Evolutionary conservation across 2,113 vertebrate species (phyloP), one percentile per base, ranked within the genome.

Genomic region (Xenotilapia longispinis): DNA sequence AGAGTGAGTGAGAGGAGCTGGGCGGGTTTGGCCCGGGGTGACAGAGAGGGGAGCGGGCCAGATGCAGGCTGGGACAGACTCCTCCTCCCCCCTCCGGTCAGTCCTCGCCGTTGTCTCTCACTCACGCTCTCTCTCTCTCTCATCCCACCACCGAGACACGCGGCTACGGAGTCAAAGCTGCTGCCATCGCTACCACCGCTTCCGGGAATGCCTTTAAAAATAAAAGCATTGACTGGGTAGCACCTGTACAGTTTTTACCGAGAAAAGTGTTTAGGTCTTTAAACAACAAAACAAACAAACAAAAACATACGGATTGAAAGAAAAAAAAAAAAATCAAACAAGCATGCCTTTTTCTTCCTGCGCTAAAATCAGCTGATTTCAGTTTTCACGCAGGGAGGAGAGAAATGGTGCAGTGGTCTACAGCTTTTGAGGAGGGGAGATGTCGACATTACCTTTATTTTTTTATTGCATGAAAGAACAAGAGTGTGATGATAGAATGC

Each of bases 11-110:
- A 90, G 88, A 84, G 85, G 81, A 89, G 89, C 87, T 70, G 89
- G 92, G 93, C 90, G 94, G 95, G 93, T 94, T 92, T 95, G 94
- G 94, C 94, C 95, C 93, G 87, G 94, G 92, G 95, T 94, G 92
- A 94, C 92, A 94, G 88, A 89, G 92, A 93, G 93, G 91, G 89
- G 93, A 94, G 90, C 87, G 90, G 94, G 93, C 84, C 93, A 94
- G 93, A 95, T 93, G 93, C 93, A 91, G 90, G 84, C 86, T 89
- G 92, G 94, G 93, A 85, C 88, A 94, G 94, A 94, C 95, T 95
- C 94, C 95, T 58, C 95, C 95, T 92, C 93, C 93, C 90, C 90
- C 89, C 87, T 82, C 54, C 81, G 58, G 73, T 81, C 87, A 55
- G 81, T 89, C 92, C 84, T 85, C 55, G 49, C 75, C 28, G 78